A percentile compares a stretch with the other conserved stretches of the same genome.
Evolutionary conservation across 2,797 vertebrate genomes (phyloP).

Genomic region (Tinamus major): DNA sequence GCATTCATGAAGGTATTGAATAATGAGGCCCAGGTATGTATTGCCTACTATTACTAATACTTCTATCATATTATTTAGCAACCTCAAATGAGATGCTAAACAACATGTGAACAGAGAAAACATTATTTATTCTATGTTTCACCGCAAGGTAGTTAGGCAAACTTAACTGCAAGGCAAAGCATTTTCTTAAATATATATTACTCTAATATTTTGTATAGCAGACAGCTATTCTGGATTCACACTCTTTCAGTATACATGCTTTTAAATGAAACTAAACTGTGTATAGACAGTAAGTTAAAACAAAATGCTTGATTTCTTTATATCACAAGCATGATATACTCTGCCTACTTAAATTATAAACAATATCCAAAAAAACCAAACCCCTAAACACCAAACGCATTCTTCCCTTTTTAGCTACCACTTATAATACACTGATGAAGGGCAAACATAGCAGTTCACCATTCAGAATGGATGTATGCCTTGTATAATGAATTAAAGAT

Average conservation of each 20-base stretch:
- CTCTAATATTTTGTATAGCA: no score
- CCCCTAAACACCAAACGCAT: neutral
- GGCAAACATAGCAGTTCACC: neutral
- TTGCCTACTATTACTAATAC: neutral
- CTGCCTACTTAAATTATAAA: neutral
- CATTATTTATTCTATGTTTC: neutral
- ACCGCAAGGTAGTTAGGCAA: neutral
- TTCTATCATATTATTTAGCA: conserved; percentile 8
- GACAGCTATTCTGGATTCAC: neutral
- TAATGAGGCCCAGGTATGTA: neutral
- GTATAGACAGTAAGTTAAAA: neutral
- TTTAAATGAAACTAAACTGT: neutral
- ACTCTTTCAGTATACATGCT: neutral
- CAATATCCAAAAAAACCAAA: neutral
- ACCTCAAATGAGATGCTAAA: neutral
- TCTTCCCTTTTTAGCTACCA: neutral
- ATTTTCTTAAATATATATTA: neutral
- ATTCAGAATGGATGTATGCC: neutral
- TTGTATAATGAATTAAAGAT: neutral
- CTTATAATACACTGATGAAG: neutral
- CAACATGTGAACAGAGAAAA: neutral
- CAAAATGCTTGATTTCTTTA: neutral
- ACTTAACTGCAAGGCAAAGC: no score
- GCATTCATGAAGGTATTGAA: neutral
- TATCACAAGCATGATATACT: neutral